Evolutionary conservation across 2,797 vertebrate species (phyloP).

Genomic region (Champsocephalus esox): DNA sequence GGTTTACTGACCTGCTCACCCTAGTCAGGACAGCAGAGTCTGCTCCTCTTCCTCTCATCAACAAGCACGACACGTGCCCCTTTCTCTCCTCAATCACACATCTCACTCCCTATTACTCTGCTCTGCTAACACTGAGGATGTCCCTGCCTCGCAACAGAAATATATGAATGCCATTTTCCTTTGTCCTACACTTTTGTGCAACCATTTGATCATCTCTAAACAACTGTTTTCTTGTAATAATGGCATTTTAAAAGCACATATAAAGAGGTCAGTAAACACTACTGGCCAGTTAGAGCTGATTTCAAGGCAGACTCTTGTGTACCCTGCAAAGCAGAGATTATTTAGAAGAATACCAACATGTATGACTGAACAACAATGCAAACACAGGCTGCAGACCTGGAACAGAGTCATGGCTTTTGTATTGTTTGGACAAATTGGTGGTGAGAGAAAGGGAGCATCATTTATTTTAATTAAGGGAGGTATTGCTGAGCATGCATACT

Average conservation of each 20-base stretch:
- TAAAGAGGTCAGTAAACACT: background rate
- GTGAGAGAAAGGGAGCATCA: conserved; percentile 13
- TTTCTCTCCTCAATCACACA: conserved; percentile 30
- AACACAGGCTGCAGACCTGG: conserved; percentile 23
- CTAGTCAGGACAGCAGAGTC: conserved; percentile 4
- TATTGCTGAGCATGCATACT: conserved; percentile 35
- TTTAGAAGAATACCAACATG: background rate
- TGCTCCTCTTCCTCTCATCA: conserved; percentile 36
- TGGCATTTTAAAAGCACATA: conserved; percentile 26
- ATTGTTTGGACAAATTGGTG: conserved; percentile 17
- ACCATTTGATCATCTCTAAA: conserved; percentile 3
- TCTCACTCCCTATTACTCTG: conserved; percentile 20
- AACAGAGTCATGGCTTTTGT: background rate
- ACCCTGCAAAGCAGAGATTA: background rate
- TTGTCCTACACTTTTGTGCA: conserved; percentile 2
- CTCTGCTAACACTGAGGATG: conserved; percentile 17
- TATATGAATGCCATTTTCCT: conserved; percentile 25
- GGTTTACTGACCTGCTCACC: conserved; percentile 26
- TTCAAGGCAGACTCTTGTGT: background rate
- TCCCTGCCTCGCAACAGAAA: conserved; percentile 29
- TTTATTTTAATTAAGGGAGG: conserved; percentile 1
- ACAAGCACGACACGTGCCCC: conserved; percentile 26
- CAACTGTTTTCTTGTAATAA: background rate
- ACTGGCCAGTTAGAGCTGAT: background rate
- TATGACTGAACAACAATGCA: conserved; percentile 1